Conservation (phyloP, 92 coral and sea anemone species). For the Porites rus region DNA sequence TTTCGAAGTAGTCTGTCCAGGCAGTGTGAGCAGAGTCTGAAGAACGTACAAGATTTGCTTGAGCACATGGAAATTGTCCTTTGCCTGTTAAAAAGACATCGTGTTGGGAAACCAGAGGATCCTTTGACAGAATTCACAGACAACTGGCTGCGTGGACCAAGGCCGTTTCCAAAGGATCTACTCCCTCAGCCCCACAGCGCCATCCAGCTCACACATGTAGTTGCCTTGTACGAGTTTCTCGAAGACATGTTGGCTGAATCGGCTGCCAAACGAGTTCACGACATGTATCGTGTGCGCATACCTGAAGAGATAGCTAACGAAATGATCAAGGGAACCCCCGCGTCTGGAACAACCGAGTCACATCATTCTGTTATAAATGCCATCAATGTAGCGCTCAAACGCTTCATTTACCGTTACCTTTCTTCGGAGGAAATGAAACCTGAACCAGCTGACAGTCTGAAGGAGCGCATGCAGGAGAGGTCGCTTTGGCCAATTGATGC, state of each 20-base stretch:
- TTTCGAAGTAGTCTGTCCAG: constrained; percentile 70
- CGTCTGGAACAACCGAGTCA: constrained; percentile 18
- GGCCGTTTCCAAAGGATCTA: constrained; percentile 83
- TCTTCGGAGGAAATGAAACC: constrained; percentile 80
- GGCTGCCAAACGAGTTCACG: constrained; percentile 76
- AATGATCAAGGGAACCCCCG: constrained; percentile 28
- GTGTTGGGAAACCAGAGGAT: constrained; percentile 73
- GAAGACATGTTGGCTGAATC: constrained; percentile 90
- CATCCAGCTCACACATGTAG: constrained; percentile 84
- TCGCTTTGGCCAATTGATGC: constrained; percentile 89
- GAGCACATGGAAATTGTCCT: constrained; percentile 93
- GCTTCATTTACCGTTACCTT: constrained; percentile 93
- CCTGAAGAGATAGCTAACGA: constrained; percentile 37
- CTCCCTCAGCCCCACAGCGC: constrained; percentile 80
- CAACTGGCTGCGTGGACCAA: constrained; percentile 81
- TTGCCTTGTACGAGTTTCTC: constrained; percentile 88
- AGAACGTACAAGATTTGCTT: constrained; percentile 76
- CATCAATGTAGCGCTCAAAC: constrained; percentile 78
- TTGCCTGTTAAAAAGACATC: constrained; percentile 82
- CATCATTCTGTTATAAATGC: constrained; percentile 51
- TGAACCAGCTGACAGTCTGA: constrained; percentile 63
- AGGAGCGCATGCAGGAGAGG: constrained; percentile 74
- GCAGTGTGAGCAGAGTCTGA: constrained; percentile 65
- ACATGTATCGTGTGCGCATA: constrained; percentile 57
- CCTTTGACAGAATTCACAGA: constrained; percentile 78